Evolutionary conservation across 2,888 invertebrate genomes (phyloP).

Genomic region (Choristoneura rosaceana): DNA sequence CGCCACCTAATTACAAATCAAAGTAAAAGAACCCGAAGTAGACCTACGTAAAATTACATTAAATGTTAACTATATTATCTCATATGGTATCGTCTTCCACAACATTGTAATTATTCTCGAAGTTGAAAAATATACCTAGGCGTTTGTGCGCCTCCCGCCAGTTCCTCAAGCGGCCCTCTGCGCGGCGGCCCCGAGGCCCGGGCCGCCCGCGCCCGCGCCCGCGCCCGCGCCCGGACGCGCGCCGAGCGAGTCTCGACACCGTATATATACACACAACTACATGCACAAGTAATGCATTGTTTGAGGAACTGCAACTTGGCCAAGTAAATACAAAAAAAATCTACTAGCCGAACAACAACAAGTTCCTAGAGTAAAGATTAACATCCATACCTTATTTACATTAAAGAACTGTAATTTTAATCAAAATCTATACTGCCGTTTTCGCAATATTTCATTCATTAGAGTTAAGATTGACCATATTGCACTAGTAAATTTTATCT

Average conservation of each 20-base stretch:
- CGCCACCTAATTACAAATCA: conserved; percentile 52
- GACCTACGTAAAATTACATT: conserved; percentile 70
- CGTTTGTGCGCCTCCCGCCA: conserved; percentile 62
- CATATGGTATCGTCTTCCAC: conserved; percentile 82
- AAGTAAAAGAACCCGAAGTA: conserved; percentile 55
- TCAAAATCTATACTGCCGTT: conserved; percentile 59
- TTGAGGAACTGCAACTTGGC: conserved; percentile 19
- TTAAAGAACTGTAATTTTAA: conserved; percentile 58
- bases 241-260: too few relatives aligned
- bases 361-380: conserved; percentile 69
- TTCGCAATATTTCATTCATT: conserved; percentile 60
- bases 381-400: conserved; percentile 78
- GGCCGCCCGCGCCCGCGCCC: too few relatives aligned
- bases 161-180: conserved; percentile 42
- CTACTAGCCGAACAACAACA: conserved; percentile 56
- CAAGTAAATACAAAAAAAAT: conserved; percentile 50
- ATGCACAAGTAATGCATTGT: neutral
- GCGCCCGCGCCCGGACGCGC: too few relatives aligned
- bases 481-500: conserved; percentile 66
- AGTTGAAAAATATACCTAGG: conserved; percentile 61
- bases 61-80: conserved; percentile 72
- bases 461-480: conserved; percentile 55
- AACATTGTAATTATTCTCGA: conserved; percentile 71
- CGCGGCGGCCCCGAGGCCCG: too few relatives aligned
- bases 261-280: neutral